Base-by-base conservation (phyloP, 2,888 invertebrate species). In the Dolomedes plantarius region DNA sequence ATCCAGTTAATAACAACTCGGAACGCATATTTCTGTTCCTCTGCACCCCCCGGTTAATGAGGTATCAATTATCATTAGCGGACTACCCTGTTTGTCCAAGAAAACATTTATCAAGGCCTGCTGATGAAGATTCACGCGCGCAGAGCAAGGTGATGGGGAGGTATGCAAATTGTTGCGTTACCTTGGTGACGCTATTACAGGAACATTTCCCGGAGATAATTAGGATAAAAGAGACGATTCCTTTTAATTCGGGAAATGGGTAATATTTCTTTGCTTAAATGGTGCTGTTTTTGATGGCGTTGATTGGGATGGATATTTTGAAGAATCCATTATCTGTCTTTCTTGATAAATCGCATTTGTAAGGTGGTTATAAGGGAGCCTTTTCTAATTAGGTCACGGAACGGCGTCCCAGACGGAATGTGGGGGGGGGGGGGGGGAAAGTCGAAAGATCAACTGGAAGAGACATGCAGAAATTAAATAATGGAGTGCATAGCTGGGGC, bases 1-100 rank as follows among this genome's bases (percentile, higher is more conserved):
- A 46, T 81, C 74, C 74, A 79, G 50, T 85, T 73, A 72, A 85
- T 77, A 81, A 73, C 82, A 75, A 72, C 65, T 72, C 67, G 31
- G 77, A 77, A 72, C 71, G 73, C 73, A 73, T 85, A 85, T 77
- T 85, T 85, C 83, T 85, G 67, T 77, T 72, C 65, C 36, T 77
- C 39, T 68, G 50, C 23, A 56, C 23, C 39, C 77, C 46, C 19
- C 67, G 39, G 32, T 73, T 85, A 85, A 85, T 77, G 83, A 85
- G 77, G 72, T 85, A 85, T 85, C 83, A 85, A 85, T 85, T 85
- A 78, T 85, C 77, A 85, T 85, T 85, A 85, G 77, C 56, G 67
- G 65, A 67, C 56, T 69, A 77, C 75, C 83, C 73, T 73, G 72
- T 85, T 77, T 85, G 77, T 64, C 62, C 67, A 85, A 73, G 77